Evolutionary conservation across 2,888 invertebrate species (phyloP).

Genomic region (Tetragonula carbonaria): DNA sequence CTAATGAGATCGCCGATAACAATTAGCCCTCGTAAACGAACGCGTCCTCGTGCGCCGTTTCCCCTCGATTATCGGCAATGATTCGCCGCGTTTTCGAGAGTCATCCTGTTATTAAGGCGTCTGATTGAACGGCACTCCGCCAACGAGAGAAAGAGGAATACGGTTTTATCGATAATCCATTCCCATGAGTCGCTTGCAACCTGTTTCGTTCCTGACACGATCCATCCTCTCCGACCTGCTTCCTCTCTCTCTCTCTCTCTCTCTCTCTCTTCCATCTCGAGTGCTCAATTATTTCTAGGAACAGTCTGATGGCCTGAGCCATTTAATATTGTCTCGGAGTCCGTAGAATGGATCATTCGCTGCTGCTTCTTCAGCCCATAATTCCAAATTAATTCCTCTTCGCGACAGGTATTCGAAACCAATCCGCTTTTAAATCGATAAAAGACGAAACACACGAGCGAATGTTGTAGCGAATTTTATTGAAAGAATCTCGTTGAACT

Average conservation of each 20-base stretch:
- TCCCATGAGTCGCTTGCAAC: conserved; percentile 30
- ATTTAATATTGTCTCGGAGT: conserved; percentile 8
- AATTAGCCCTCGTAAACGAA: conserved; percentile 55
- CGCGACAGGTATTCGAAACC: background rate
- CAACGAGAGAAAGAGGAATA: conserved; percentile 5
- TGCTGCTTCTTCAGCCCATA: background rate
- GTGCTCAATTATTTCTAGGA: conserved; percentile 25
- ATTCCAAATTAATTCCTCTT: background rate
- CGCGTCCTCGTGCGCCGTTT: conserved; percentile 38
- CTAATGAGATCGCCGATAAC: conserved; percentile 71
- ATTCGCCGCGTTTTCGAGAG: conserved; percentile 41
- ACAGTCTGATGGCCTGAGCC: background rate
- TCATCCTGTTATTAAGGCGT: conserved; percentile 51
- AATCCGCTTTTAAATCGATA: background rate
- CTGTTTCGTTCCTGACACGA: conserved; percentile 4
- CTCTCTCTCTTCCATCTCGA: background rate
- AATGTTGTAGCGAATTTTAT: background rate
- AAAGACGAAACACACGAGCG: no score
- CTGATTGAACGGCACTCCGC: conserved; percentile 1
- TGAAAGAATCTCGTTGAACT: no score
- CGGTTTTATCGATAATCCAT: conserved; percentile 40
- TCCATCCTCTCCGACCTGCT: background rate
- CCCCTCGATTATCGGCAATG: conserved; percentile 39
- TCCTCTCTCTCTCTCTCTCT: background rate
- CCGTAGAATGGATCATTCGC: background rate